phyloP scores from a whole-genome alignment of 2,113 vertebrate species.

The Lophochroa leadbeateri region DNA sequence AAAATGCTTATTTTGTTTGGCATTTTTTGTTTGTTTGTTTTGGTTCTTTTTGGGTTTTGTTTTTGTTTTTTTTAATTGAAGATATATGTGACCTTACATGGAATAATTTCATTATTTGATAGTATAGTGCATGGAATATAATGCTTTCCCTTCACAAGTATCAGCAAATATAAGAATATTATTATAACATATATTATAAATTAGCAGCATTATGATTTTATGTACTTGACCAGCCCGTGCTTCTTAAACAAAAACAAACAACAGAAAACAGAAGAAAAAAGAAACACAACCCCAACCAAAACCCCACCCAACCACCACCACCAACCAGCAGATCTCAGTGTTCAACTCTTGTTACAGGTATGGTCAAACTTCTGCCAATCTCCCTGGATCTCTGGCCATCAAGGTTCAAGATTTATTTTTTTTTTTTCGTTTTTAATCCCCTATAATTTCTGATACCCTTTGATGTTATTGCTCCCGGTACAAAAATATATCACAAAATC shows the following conservation, averaged over 20 bases:
- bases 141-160: background rate
- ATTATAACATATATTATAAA: background rate
- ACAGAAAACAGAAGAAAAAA: background rate
- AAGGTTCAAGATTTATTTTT: background rate
- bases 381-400: background rate
- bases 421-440: background rate
- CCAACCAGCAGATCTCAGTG: accelerated
- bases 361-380: background rate
- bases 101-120: background rate
- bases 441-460: background rate
- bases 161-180: background rate
- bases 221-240: background rate
- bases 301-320: background rate
- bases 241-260: background rate
- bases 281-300: background rate
- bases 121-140: accelerated
- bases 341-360: background rate
- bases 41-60: background rate
- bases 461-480: accelerated
- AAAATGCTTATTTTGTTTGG: too few relatives aligned
- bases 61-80: background rate
- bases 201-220: background rate
- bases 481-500: background rate
- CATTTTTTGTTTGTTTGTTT: too few relatives aligned
- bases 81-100: background rate